A percentile compares a stretch with the other conserved stretches of the same genome.
Evolutionary conservation across 2,797 vertebrate genomes (phyloP).

Genomic region (Anguilla megastoma): DNA sequence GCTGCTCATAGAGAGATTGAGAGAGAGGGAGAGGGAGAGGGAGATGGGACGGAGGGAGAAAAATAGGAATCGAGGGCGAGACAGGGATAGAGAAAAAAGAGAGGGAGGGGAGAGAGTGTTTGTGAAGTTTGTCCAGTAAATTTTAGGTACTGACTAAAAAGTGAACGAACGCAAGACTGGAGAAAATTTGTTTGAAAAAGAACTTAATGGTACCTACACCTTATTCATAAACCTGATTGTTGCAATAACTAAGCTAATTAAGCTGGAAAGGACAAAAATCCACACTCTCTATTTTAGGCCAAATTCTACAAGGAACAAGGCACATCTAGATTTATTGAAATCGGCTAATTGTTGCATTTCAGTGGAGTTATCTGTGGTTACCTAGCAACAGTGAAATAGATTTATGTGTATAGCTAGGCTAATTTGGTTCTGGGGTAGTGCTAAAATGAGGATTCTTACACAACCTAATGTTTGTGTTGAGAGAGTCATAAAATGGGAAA

Average conservation of each 20-base stretch:
- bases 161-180: not conserved
- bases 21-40: not conserved
- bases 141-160: not conserved
- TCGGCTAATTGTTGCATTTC: not conserved
- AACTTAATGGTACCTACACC: not conserved
- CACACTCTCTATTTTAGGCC: not conserved
- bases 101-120: not conserved
- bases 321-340: not conserved
- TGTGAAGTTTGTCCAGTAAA: not conserved
- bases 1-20: not conserved
- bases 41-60: not conserved
- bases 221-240: not conserved
- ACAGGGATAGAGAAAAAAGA: not conserved
- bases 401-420: not conserved
- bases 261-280: not conserved
- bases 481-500: not conserved
- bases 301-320: not conserved
- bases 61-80: not conserved
- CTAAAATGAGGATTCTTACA: slow-evolving; percentile 4
- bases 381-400: slow-evolving; percentile 17
- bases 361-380: slow-evolving; percentile 17
- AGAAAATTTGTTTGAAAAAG: not conserved
- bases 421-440: not conserved
- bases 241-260: not conserved
- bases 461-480: not conserved